Conservation (phyloP, 2,888 invertebrate species). For the Crematogaster levior region DNA sequence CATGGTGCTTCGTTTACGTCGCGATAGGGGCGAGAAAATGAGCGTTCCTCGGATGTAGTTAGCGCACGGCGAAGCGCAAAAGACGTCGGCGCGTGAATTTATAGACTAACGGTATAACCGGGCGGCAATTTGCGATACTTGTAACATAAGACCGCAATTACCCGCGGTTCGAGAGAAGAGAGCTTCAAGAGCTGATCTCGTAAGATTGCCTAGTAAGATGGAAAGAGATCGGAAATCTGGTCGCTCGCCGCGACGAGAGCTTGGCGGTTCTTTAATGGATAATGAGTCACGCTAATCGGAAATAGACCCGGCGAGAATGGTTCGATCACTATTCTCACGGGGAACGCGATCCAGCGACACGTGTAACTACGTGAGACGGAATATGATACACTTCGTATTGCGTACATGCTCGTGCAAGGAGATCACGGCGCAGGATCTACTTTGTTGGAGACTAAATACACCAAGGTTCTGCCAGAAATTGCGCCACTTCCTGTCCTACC, state of each 20-base stretch:
- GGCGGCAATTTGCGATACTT: conserved; percentile 53
- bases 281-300: conserved; percentile 67
- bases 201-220: conserved; percentile 22
- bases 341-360: conserved; percentile 40
- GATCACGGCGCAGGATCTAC: conserved; percentile 14
- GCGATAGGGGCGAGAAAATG: conserved; percentile 41
- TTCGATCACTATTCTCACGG: conserved; percentile 40
- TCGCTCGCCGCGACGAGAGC: conserved; percentile 17
- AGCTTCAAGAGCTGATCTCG: conserved; percentile 36
- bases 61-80: conserved; percentile 25
- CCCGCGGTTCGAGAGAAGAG: conserved; percentile 25
- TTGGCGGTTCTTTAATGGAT: conserved; percentile 45
- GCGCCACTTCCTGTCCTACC: conserved; percentile 39
- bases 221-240: conserved; percentile 35
- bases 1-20: conserved; percentile 31
- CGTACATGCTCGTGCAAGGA: conserved; percentile 45
- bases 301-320: conserved; percentile 39
- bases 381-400: conserved; percentile 73
- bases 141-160: conserved; percentile 50
- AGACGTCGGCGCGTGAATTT: conserved; percentile 46
- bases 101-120: conserved; percentile 51
- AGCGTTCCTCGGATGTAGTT: conserved; percentile 24
- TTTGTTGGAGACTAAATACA: conserved; percentile 6
- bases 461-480: conserved; percentile 15
- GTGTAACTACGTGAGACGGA: conserved; percentile 65